A percentile compares a stretch with the other conserved stretches of the same genome.
Conservation (phyloP, 2,888 invertebrate species). For the Phasia obesa region DNA sequence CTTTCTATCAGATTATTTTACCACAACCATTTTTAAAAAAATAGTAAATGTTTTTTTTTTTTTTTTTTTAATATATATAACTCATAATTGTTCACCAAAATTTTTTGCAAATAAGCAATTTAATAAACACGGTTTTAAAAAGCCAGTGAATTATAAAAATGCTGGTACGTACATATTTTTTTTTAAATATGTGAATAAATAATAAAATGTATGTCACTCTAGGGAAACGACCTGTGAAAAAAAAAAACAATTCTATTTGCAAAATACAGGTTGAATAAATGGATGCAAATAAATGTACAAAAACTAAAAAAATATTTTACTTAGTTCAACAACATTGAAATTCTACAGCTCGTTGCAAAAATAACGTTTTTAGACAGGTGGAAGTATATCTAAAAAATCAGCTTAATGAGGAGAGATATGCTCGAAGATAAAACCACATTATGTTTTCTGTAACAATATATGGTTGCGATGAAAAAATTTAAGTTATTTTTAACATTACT, state of each 20-base stretch:
- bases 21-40: too few relatives aligned
- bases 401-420: too few relatives aligned
- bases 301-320: background rate
- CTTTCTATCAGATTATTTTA: too few relatives aligned
- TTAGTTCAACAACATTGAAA: background rate
- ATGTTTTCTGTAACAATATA: too few relatives aligned
- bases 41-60: background rate
- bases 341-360: background rate
- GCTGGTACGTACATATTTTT: background rate
- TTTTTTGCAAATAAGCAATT: background rate
- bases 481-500: too few relatives aligned
- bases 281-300: background rate
- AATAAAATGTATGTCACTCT: background rate
- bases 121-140: background rate
- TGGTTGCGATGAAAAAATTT: too few relatives aligned
- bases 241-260: constrained; percentile 9
- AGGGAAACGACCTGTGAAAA: constrained; percentile 8
- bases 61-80: background rate
- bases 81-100: background rate
- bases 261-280: constrained; percentile 7
- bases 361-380: background rate
- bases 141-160: background rate
- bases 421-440: too few relatives aligned
- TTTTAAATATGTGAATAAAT: background rate
- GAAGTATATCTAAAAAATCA: too few relatives aligned